These are phyloP conservation scores for Sebastes schlegelii DNA, from an alignment of 2,113 vertebrate genomes.

Conservation along the genomic window DNA sequence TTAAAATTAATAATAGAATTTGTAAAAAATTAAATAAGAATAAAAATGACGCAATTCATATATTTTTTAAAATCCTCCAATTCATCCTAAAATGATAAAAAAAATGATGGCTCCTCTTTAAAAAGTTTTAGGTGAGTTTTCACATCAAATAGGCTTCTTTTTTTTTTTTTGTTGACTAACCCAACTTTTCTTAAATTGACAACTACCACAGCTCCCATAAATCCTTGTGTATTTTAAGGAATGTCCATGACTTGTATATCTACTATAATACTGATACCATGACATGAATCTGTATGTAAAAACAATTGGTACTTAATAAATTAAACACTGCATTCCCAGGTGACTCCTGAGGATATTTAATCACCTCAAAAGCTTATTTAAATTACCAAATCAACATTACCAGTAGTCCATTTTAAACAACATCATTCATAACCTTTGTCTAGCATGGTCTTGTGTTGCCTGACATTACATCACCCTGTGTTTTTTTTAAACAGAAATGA, in stretches of 20 bases:
- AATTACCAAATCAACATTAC: conserved; percentile 14
- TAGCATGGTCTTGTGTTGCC: conserved; percentile 72
- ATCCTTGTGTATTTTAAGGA: neutral
- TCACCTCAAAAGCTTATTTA: neutral
- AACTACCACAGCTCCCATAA: neutral
- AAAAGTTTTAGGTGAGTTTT: neutral
- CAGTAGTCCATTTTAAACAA: conserved; percentile 35
- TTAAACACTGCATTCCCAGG: neutral
- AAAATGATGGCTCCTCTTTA: neutral
- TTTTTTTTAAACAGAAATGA: conserved; percentile 75
- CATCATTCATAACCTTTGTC: conserved; percentile 69
- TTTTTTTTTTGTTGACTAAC: neutral
- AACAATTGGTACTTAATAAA: neutral
- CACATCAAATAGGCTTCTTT: neutral
- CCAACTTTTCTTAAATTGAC: neutral
- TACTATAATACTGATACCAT: neutral
- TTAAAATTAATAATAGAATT: neutral
- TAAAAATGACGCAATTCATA: no score
- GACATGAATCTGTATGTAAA: neutral
- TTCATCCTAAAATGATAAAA: neutral
- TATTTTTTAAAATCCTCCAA: neutral
- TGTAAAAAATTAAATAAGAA: neutral
- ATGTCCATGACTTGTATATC: neutral
- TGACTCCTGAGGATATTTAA: conserved; percentile 13
- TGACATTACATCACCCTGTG: conserved; percentile 79